Evolutionary conservation across 2,888 invertebrate species (phyloP), one percentile per base, ranked within the genome.

Genomic region (Tenthredo scrophulariae): DNA sequence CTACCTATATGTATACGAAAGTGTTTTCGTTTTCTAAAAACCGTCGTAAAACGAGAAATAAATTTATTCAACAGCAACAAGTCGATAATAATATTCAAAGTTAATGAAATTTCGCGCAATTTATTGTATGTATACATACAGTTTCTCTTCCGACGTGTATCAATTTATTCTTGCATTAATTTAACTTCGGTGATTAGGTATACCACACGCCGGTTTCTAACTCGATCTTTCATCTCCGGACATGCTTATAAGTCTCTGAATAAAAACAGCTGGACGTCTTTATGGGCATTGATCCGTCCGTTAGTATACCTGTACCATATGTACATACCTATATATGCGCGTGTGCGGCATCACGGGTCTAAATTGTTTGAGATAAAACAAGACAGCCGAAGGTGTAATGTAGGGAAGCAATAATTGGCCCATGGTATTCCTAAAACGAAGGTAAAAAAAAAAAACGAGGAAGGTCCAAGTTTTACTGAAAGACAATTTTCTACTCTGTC

Each of bases 11-110:
- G 18, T 3, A 50, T 50, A 50, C 50, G 54, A 54, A n/a, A 54
- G 54, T 54, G 50, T 54, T 54, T 54, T 54, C 54, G 54, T n/a
- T 54, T 54, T 54, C 54, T n/a, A n/a, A 50, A 54, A 54, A 54
- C 0, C 7, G 54, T 54, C 54, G n/a, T 54, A 54, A 54, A 54
- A 54, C n/a, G n/a, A 54, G 54, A 54, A 54, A 54, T 6, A 7
- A 54, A 54, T 54, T n/a, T 54, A 54, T 54, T n/a, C 54, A 50
- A 50, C 6, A 1, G 50, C 50, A 50, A 6, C 50, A n/a, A 54
- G 54, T 54, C 54, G 54, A 54, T 54, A n/a, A 54, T n/a, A n/a
- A 54, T 54, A 54, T n/a, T n/a, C n/a, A 54, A 54, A 54, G 6
- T 54, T n/a, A 6, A 54, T 54, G 2, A 54, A 54, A 54, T 54